phyloP scores from a whole-genome alignment of 2,888 invertebrate genomes.

The Napeogenes inachia region DNA sequence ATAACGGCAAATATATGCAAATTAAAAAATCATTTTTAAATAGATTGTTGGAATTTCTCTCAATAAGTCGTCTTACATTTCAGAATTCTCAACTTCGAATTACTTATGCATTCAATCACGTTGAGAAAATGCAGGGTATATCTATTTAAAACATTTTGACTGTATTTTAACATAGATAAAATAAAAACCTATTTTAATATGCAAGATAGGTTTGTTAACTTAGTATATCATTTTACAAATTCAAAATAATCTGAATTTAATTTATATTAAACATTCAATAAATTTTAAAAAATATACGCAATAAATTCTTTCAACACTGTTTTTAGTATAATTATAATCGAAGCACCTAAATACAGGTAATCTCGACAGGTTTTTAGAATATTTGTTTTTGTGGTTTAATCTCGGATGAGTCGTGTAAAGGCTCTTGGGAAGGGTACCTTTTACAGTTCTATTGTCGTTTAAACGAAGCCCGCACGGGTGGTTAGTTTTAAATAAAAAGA shows the following conservation, averaged over 20 bases:
- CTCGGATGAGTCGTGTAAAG: neutral
- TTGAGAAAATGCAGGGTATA: neutral
- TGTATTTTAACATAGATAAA: neutral
- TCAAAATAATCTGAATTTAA: no score
- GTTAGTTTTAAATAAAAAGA: neutral
- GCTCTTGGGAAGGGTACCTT: neutral
- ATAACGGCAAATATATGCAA: neutral
- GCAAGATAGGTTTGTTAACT: no score
- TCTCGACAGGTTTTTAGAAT: no score
- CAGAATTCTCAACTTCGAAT: neutral
- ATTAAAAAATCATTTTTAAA: neutral
- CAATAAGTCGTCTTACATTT: conserved; percentile 1
- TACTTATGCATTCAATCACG: conserved; percentile 6
- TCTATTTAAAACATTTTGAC: neutral
- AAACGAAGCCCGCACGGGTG: neutral
- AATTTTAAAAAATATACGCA: no score
- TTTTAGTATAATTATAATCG: no score
- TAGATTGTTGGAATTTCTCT: conserved; percentile 1
- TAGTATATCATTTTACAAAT: no score
- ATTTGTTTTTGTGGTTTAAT: neutral
- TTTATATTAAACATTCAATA: no score
- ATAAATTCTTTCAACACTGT: no score
- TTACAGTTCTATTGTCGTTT: conserved; percentile 6
- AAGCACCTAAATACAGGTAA: no score
- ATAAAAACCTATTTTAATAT: neutral